phyloP scores from a whole-genome alignment of 2,888 invertebrate species.

The Poecilobothrus nobilitatus region DNA sequence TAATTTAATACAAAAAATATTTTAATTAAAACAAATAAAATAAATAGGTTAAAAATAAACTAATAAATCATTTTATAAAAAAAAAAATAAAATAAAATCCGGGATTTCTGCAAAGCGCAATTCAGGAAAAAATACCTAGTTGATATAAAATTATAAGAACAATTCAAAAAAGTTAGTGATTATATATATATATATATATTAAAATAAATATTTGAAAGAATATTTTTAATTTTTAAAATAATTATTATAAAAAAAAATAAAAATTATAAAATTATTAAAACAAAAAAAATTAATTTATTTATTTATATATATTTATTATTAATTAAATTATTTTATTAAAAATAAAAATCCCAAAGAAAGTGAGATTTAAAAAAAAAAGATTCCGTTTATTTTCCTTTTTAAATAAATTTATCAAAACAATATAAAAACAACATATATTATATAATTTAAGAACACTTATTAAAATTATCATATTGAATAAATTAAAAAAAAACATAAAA shows the following conservation, averaged over 20 bases:
- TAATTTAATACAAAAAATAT: background rate
- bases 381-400: constrained; percentile 18
- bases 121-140: constrained; percentile 25
- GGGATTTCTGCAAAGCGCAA: constrained; percentile 44
- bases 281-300: background rate
- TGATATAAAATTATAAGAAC: constrained; percentile 17
- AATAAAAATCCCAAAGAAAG: constrained; percentile 30
- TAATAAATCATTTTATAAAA: constrained; percentile 4
- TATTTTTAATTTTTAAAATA: constrained; percentile 2
- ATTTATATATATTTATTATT: background rate
- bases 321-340: constrained; percentile 10
- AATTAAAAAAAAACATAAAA: background rate
- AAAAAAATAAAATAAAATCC: constrained; percentile 23
- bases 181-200: constrained; percentile 19
- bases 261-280: constrained; percentile 20
- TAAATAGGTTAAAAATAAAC: background rate
- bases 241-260: constrained; percentile 23
- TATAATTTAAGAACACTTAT: background rate
- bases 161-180: constrained; percentile 25
- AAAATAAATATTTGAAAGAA: constrained; percentile 21
- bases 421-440: constrained; percentile 13
- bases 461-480: background rate
- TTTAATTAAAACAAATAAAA: background rate
- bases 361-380: constrained; percentile 33
- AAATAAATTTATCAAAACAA: constrained; percentile 18